Percentiles rank a stretch among this genome's conserved stretches.
phyloP scores from a whole-genome alignment of 2,797 vertebrate species.

The Silurus aristotelis region DNA sequence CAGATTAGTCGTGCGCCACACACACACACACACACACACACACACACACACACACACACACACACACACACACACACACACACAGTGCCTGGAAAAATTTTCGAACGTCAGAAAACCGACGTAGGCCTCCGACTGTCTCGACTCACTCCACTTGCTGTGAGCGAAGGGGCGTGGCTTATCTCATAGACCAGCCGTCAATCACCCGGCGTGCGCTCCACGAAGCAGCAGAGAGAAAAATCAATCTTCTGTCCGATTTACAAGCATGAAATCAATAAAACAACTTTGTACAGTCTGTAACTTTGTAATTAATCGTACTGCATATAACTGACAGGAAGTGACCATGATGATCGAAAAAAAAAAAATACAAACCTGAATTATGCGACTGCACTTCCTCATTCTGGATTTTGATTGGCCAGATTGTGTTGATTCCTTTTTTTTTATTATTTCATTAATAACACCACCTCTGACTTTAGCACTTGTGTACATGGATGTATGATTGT shows the following conservation, averaged over 20 bases:
- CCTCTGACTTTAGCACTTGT: not conserved
- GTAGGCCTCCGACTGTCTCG: no score
- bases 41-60: no score
- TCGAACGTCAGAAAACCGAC: no score
- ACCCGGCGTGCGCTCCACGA: not conserved
- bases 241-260: constrained; percentile 8
- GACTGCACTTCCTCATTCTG: not conserved
- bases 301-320: not conserved
- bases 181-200: not conserved
- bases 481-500: not conserved
- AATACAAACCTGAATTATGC: no score
- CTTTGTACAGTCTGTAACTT: not conserved
- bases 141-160: not conserved
- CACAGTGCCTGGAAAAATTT: no score
- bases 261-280: not conserved
- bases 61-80: no score
- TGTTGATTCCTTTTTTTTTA: not conserved
- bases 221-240: not conserved
- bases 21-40: no score
- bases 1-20: not conserved
- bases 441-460: not conserved
- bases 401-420: not conserved
- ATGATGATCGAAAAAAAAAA: no score
- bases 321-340: not conserved
- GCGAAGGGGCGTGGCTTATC: not conserved